Base-by-base conservation (phyloP, 2,113 vertebrate species). In the Struthio camelus region DNA sequence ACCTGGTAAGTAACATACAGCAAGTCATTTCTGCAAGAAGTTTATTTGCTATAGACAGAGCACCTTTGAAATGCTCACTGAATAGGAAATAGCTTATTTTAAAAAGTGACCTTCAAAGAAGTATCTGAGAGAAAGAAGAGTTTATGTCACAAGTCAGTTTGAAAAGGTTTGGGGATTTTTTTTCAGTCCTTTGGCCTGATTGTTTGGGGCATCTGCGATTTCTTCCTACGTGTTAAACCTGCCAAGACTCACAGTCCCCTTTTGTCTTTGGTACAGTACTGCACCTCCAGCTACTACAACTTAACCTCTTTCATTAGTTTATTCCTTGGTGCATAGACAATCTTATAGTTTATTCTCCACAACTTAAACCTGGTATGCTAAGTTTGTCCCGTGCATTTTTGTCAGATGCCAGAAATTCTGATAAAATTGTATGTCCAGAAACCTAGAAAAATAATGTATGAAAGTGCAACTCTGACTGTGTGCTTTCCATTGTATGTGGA, bases 331-430 rank as follows among this genome's bases (percentile, higher is more conserved):
- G 15, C 40, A 66, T 5, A 79, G 59, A 54, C 22, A 62, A 64
- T 30, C 15, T 44, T 76, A 64, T 72, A 38, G 8, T 84, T 84
- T 93, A 46, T 79, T 93, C 61, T 90, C 77, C 40, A 19, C 59
- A 75, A 51, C 25, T 87, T 93, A 85, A 85, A 53, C 9, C 46
- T 85, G 27, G 40, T 79, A 51, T 2, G 6, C 59, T 83, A 42
- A 67, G 34, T 80, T 95, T 94, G 46, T 84, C 65, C n/a, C 44
- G 9, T 65, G 51, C 27, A 22, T 89, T 94, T 96, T 84, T 46
- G 6, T 25, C 80, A 90, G 59, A 71, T 87, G n/a, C 80, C 81
- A 75, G 56, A 88, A 93, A 81, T 93, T 32, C 80, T 42, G 61
- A 64, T 88, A 78, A 80, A 90, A 86, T 64, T 3, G 0, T 65